Evolutionary conservation across 2,797 vertebrate species (phyloP).

Genomic region (Neomorphus geoffroyi): DNA sequence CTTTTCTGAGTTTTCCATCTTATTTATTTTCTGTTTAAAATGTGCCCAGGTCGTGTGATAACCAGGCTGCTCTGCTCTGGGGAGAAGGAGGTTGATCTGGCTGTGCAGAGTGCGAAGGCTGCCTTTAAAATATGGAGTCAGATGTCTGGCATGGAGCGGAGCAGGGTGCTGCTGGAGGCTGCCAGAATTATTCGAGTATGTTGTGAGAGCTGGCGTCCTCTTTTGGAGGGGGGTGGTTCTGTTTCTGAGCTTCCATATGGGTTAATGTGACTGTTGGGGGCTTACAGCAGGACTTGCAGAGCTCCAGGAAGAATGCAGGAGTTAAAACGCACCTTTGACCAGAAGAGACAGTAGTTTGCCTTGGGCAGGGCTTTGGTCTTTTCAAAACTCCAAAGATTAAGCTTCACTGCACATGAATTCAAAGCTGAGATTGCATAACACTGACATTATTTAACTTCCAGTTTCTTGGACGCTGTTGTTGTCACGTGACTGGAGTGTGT

Average conservation of each 20-base stretch:
- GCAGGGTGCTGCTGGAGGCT: conserved; percentile 89
- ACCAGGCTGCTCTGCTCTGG: conserved; percentile 87
- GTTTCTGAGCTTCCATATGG: not conserved
- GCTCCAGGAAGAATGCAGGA: not conserved
- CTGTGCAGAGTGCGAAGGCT: conserved; percentile 86
- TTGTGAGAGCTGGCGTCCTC: fast-evolving
- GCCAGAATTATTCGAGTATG: conserved; percentile 93
- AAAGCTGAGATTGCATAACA: not conserved
- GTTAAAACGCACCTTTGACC: not conserved
- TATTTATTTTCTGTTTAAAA: not conserved
- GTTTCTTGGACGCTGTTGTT: not conserved
- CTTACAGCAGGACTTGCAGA: not conserved
- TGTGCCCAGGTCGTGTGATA: conserved; percentile 84
- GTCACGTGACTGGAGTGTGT: not conserved
- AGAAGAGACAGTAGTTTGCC: not conserved
- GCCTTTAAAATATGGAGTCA: conserved; percentile 89
- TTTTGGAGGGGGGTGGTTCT: not conserved
- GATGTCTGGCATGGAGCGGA: conserved; percentile 89
- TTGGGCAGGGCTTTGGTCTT: not conserved
- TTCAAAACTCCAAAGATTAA: not conserved
- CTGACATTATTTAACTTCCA: not conserved
- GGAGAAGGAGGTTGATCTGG: conserved; percentile 87
- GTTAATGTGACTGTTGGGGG: not conserved
- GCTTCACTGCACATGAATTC: not conserved
- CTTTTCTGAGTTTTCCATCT: not conserved